Base-by-base conservation (phyloP, 2,888 invertebrate genomes). In the Eristalis tenax region DNA sequence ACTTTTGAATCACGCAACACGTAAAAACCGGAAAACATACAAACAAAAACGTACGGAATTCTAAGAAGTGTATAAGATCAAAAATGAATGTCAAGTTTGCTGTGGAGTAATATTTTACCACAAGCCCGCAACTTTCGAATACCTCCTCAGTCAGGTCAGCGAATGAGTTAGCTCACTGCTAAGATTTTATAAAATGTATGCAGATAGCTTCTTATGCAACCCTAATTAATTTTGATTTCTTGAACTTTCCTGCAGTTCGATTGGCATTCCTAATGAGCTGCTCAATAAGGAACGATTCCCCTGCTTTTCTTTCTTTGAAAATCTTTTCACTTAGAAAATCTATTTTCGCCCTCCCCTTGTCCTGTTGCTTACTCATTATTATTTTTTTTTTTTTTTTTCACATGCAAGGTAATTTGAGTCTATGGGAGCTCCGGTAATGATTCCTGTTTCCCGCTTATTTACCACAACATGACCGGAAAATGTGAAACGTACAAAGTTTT, bases 391-490 rank as follows among this genome's bases (percentile, higher is more conserved):
- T n/a, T n/a, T 80, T 78, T 23, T 78, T 83, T 78, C 70, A 86
- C 59, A 75, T 83, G 83, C 87, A 83, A 87, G 79, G 87, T 87
- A 87, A 87, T 83, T 87, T 87, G 87, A 87, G 87, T 87, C 87
- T 83, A 76, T 71, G 79, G 83, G 83, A 79, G 87, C 83, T 83
- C 83, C 79, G 68, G 79, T 87, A 83, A 87, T 71, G 86, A 83
- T 78, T 86, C 50, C 50, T 69, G 83, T 83, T 87, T 87, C 71
- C 79, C 79, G 75, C 79, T 87, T 75, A 71, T 77, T 74, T 86
- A 69, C 74, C 83, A 83, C 70, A 82, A 74, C 22, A 43, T 75
- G 79, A 71, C 70, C 73, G 26, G 66, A 86, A 75, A 75, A 78
- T 76, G 66, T 76, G 76, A 38, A 76, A 64, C 66, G 75, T 76